These are phyloP conservation scores for Anastrepha ludens DNA, from an alignment of 1,140 invertebrate genomes.

Conservation along the genomic window DNA sequence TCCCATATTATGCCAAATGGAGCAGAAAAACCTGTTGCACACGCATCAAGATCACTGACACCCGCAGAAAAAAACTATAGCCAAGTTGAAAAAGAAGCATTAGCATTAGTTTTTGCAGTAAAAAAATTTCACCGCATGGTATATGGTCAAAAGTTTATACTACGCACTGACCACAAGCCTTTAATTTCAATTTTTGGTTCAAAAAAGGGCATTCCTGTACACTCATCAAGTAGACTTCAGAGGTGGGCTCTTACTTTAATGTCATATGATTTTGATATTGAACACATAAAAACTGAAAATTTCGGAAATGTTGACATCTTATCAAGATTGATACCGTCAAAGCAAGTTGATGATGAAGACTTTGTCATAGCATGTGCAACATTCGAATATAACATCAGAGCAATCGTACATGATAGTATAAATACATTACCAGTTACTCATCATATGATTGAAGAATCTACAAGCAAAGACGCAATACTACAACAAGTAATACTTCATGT, in stretches of 20 bases:
- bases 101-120: slow-evolving; percentile 73
- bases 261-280: slow-evolving; percentile 60
- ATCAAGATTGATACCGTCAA: slow-evolving; percentile 60
- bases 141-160: slow-evolving; percentile 66
- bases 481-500: slow-evolving; percentile 35
- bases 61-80: slow-evolving; percentile 72
- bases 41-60: slow-evolving; percentile 70
- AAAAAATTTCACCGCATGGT: slow-evolving; percentile 70
- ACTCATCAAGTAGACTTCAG: slow-evolving; percentile 64
- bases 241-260: slow-evolving; percentile 62
- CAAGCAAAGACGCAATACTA: background rate
- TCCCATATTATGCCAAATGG: slow-evolving; percentile 61
- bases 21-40: slow-evolving; percentile 68
- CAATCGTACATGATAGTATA: slow-evolving; percentile 16
- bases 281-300: slow-evolving; percentile 60
- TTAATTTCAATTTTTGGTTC: slow-evolving; percentile 44
- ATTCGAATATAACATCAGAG: slow-evolving; percentile 55
- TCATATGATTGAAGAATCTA: slow-evolving; percentile 6
- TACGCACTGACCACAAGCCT: slow-evolving; percentile 58
- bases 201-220: slow-evolving; percentile 61
- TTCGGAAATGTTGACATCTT: slow-evolving; percentile 63
- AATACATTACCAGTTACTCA: slow-evolving; percentile 32
- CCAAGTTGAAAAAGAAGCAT: slow-evolving; percentile 74
- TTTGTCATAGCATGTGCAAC: background rate
- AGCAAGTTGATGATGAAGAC: slow-evolving; percentile 55